phyloP scores from a whole-genome alignment of 2,113 vertebrate genomes.

The Eclectus roratus region DNA sequence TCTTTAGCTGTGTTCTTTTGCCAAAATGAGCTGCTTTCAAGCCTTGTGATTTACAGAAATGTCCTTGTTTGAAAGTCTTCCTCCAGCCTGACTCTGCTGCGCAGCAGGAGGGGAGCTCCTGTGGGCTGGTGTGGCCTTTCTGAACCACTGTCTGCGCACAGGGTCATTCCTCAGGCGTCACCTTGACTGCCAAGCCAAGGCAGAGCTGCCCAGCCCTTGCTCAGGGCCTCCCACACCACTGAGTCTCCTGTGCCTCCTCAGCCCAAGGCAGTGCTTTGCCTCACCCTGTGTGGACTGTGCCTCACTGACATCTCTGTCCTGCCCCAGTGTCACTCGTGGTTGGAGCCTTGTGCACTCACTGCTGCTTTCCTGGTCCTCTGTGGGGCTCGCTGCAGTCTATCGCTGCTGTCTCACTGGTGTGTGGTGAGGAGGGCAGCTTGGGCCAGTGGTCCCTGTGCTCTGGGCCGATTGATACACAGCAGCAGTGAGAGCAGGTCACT shows the following conservation, averaged over 20 bases:
- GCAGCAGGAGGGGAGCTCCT: background rate
- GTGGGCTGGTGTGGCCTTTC: rapidly evolving
- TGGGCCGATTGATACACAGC: background rate
- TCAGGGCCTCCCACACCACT: rapidly evolving
- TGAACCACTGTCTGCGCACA: rapidly evolving
- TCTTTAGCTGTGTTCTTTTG: background rate
- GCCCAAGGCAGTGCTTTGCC: background rate
- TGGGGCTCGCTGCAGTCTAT: rapidly evolving
- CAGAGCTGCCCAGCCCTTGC: background rate
- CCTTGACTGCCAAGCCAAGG: background rate
- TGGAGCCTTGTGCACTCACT: rapidly evolving
- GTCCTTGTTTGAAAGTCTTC: background rate
- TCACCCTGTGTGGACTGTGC: rapidly evolving
- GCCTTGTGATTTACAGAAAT: background rate
- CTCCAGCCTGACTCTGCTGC: background rate
- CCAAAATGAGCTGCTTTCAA: background rate
- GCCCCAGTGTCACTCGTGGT: rapidly evolving
- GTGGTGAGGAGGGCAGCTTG: background rate
- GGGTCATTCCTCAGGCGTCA: rapidly evolving
- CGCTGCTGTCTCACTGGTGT: background rate
- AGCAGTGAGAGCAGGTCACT: background rate
- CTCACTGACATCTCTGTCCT: rapidly evolving
- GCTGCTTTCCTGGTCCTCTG: rapidly evolving
- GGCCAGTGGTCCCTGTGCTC: background rate
- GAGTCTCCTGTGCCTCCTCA: background rate